These are phyloP conservation scores for Axea sp. DNA, from an alignment of 2,888 invertebrate genomes.

Conservation along the genomic window DNA sequence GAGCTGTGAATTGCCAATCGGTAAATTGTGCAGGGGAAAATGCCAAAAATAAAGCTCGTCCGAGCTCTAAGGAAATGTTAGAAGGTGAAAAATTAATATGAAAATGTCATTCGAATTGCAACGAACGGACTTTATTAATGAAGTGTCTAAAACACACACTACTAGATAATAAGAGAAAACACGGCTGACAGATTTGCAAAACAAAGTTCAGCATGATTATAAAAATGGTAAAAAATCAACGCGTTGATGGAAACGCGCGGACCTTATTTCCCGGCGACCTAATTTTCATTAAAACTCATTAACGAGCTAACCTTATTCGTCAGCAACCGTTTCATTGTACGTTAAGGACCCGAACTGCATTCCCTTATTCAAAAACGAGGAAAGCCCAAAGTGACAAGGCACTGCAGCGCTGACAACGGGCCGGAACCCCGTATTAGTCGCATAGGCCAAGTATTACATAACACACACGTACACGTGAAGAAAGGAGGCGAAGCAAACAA, in stretches of 20 bases:
- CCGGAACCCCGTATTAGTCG: slow-evolving; percentile 51
- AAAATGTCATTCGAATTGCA: no score
- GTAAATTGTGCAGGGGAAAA: no score
- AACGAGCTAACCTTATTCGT: slow-evolving; percentile 20
- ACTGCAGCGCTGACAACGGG: slow-evolving; percentile 38
- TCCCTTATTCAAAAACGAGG: slow-evolving; percentile 28
- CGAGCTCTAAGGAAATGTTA: no score
- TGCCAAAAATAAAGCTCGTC: no score
- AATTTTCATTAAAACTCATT: slow-evolving; percentile 19
- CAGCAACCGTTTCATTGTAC: slow-evolving; percentile 16
- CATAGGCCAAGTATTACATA: slow-evolving; percentile 51
- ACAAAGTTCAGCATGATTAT: no score
- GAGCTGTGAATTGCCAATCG: no score
- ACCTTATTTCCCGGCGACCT: background rate
- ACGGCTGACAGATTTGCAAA: no score
- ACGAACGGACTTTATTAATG: no score
- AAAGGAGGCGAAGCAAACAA: slow-evolving; percentile 29
- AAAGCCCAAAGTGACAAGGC: slow-evolving; percentile 43
- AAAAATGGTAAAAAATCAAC: no score
- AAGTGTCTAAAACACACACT: no score
- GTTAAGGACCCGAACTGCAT: slow-evolving; percentile 17
- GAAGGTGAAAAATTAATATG: no score
- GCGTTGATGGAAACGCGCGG: background rate
- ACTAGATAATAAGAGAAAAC: no score
- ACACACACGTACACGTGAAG: slow-evolving; percentile 36